Conservation (phyloP, 2,888 invertebrate species). For the Temnothorax rugatulus region DNA sequence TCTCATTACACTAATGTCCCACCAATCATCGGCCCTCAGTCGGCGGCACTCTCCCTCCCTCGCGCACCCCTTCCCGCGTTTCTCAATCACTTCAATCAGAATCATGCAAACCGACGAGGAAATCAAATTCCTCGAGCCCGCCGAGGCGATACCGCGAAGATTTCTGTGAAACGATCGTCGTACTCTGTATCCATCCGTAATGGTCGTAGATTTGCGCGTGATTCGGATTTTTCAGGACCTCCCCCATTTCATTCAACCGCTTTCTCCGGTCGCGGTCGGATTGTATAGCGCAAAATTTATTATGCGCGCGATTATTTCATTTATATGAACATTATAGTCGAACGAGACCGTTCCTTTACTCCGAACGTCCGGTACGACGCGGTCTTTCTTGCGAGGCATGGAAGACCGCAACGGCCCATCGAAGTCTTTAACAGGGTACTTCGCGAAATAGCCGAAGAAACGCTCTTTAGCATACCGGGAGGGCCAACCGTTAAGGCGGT, state of each 20-base stretch:
- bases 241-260: neutral
- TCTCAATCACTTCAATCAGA: slow-evolving; percentile 78
- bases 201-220: slow-evolving; percentile 3
- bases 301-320: slow-evolving; percentile 17
- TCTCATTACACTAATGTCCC: slow-evolving; percentile 84
- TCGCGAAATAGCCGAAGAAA: slow-evolving; percentile 77
- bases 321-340: neutral
- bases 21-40: slow-evolving; percentile 78
- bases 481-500: slow-evolving; percentile 82
- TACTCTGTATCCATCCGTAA: slow-evolving; percentile 1
- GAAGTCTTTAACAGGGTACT: slow-evolving; percentile 81
- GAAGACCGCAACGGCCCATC: slow-evolving; percentile 73
- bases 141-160: slow-evolving; percentile 46
- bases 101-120: slow-evolving; percentile 79
- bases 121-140: slow-evolving; percentile 55
- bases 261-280: neutral
- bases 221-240: slow-evolving; percentile 38
- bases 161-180: slow-evolving; percentile 46
- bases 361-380: slow-evolving; percentile 35
- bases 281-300: neutral
- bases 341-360: slow-evolving; percentile 12
- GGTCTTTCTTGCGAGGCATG: slow-evolving; percentile 64
- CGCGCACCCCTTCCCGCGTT: slow-evolving; percentile 69
- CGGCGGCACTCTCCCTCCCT: slow-evolving; percentile 57
- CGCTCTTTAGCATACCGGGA: slow-evolving; percentile 80